Evolutionary conservation across 2,797 vertebrate genomes (phyloP).

Genomic region (Prionace glauca): DNA sequence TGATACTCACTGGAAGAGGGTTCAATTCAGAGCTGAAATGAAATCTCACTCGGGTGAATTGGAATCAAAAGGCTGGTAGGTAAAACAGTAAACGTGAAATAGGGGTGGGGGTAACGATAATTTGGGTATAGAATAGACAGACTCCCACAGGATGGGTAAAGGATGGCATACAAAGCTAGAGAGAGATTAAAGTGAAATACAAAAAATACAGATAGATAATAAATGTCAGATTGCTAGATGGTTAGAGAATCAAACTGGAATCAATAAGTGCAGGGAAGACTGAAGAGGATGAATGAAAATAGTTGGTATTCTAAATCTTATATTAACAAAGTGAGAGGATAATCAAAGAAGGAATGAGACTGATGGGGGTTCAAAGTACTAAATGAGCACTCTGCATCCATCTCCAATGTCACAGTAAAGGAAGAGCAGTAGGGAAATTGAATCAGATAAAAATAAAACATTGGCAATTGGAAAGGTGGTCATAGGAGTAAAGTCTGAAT

Average conservation of each 20-base stretch:
- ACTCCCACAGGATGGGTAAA: not conserved
- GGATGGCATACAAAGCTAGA: not conserved
- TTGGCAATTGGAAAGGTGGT: not conserved
- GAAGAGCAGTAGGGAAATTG: not conserved
- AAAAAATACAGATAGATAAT: not conserved
- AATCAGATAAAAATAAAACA: not conserved
- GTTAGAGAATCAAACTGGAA: not conserved
- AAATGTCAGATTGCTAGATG: not conserved
- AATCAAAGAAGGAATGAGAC: not conserved
- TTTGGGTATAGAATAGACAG: not conserved
- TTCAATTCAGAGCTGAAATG: not conserved
- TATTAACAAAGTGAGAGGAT: no score
- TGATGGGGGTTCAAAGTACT: not conserved
- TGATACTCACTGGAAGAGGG: not conserved
- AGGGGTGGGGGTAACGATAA: not conserved
- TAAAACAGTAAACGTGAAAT: not conserved
- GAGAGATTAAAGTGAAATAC: not conserved
- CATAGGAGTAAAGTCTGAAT: not conserved
- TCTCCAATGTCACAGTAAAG: not conserved
- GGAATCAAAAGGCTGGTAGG: not conserved
- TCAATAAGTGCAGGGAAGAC: not conserved
- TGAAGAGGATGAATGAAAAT: not conserved
- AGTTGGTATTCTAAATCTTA: not conserved
- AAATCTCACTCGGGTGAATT: not conserved
- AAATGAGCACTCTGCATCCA: not conserved